phyloP scores from a whole-genome alignment of 2,113 vertebrate species.

The Hystrix cristata region DNA sequence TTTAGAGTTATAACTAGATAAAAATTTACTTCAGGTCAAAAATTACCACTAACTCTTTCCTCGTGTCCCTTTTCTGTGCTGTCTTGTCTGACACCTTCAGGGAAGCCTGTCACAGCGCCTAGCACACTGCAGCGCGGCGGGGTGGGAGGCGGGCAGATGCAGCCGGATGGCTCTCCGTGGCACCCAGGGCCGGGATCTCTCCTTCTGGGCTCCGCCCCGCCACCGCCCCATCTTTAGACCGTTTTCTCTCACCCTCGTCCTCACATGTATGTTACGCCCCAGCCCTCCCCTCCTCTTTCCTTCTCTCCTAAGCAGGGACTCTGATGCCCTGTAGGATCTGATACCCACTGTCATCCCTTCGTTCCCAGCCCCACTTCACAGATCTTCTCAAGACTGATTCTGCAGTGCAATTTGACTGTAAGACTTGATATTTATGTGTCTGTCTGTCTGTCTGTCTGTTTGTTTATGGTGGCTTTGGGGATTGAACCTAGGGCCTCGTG shows the following conservation, averaged over 20 bases:
- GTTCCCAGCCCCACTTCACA: too few relatives aligned
- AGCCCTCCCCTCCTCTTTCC: background rate
- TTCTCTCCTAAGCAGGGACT: too few relatives aligned
- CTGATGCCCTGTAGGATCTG: background rate
- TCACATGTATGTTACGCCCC: background rate
- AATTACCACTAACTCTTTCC: background rate
- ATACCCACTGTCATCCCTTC: fast-evolving
- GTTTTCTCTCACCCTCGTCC: background rate
- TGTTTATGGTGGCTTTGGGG: background rate
- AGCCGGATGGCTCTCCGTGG: background rate
- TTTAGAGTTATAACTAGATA: background rate
- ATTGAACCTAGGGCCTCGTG: background rate
- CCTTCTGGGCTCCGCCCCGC: fast-evolving
- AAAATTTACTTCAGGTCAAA: background rate
- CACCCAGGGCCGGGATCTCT: background rate
- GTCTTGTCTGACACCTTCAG: background rate
- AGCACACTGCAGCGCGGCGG: background rate
- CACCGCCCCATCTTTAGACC: background rate
- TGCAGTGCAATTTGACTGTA: too few relatives aligned
- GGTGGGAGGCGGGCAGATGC: background rate
- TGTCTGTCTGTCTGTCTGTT: background rate
- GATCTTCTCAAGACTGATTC: background rate
- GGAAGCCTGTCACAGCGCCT: background rate
- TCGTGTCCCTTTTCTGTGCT: background rate
- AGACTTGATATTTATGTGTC: background rate